Conservation (phyloP, 1,140 invertebrate species). For the Papilio xuthus region DNA sequence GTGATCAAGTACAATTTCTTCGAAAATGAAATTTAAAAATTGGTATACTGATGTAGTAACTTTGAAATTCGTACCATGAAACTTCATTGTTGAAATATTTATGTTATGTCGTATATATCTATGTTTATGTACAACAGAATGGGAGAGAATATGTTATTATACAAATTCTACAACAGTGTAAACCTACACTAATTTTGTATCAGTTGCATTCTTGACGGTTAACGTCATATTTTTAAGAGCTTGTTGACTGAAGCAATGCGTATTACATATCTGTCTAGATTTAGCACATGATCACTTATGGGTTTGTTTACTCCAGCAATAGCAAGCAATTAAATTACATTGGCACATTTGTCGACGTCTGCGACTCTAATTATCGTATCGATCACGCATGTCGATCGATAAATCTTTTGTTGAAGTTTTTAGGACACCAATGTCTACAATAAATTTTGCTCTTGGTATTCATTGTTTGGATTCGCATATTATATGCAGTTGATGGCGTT, state of each 20-base stretch:
- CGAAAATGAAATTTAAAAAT: no score
- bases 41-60: no score
- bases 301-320: conserved; percentile 7
- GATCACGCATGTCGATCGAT: conserved; percentile 25
- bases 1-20: no score
- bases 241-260: conserved; percentile 6
- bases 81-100: no score
- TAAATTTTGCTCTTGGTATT: background rate
- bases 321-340: conserved; percentile 19
- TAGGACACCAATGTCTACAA: background rate
- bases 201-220: background rate
- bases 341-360: conserved; percentile 11
- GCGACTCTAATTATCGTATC: conserved; percentile 16
- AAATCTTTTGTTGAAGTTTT: conserved; percentile 34
- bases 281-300: background rate
- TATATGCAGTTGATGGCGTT: background rate
- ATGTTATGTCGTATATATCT: no score
- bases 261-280: background rate
- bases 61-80: no score
- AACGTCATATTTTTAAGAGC: conserved; percentile 12
- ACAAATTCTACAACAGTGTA: background rate
- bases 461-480: background rate
- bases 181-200: background rate
- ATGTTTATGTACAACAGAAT: no score
- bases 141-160: no score